Evolutionary conservation across 2,113 vertebrate genomes (phyloP), one percentile per base, ranked within the genome.

Genomic region (Silurus glanis): DNA sequence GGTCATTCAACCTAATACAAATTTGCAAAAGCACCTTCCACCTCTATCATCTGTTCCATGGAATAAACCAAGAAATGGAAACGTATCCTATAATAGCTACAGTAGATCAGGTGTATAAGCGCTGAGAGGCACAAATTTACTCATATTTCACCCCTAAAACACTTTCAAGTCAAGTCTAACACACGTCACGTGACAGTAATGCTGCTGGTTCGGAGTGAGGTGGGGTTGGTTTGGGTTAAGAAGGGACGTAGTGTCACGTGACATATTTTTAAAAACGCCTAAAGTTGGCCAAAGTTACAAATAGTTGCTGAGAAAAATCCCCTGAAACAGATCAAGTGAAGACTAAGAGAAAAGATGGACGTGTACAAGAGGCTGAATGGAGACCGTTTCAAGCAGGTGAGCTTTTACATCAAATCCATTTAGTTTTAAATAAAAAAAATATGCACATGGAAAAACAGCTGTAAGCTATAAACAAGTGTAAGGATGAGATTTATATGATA

Each of bases 201-300:
- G 80, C 45, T 6, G 28, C n/a, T 80, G 53, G 82, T 76, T 85
- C 61, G 75, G 71, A 8, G 9, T 51, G 0, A 82, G 37, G 37
- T 37, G 37, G 37, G 37, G 37, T 37, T 37, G 37, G 37, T 37
- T 37, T 37, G 37, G 37, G 37, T 37, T 37, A 37, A 37, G 2
- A 37, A 37, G 90, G 91, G 87, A 91, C 84, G 93, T 85, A 90
- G 80, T 80, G 91, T 95, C 94, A 95, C 91, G 89, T 95, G 94
- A 4, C 59, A 21, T 6, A 2, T 47, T 90, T 89, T 51, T 49
- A n/a, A 85, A 89, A 90, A 55, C 64, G 23, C 72, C 28, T 80
- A 74, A 89, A 79, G 90, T 91, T 87, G 85, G 88, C 62, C 53
- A 74, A 28, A 37, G 86, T 61, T 25, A 87, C 88, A 25, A 85